Conservation (phyloP, 2,888 invertebrate genomes). For the Itoplectis maculator region DNA sequence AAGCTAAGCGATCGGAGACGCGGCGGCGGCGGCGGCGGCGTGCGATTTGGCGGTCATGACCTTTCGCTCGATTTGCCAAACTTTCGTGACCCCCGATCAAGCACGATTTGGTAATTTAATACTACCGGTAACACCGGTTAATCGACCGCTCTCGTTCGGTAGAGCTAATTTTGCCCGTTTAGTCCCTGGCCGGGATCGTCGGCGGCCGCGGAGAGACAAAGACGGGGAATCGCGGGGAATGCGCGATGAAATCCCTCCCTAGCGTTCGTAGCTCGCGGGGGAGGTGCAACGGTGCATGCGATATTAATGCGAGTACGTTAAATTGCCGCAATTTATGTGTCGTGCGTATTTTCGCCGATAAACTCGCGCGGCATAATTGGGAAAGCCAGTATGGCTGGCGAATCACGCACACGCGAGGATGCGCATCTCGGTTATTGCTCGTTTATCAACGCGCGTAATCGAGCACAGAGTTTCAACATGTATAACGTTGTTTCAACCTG, state of each 20-base stretch:
- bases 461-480: no score
- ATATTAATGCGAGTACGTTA: conserved; percentile 43
- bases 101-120: conserved; percentile 59
- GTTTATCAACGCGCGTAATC: neutral
- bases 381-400: neutral
- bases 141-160: conserved; percentile 48
- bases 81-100: conserved; percentile 51
- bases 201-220: conserved; percentile 5
- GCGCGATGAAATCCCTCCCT: conserved; percentile 34
- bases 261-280: neutral
- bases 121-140: conserved; percentile 47
- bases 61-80: conserved; percentile 36
- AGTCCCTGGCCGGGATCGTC: no score
- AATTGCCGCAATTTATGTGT: conserved; percentile 40
- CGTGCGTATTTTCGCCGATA: neutral
- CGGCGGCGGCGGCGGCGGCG: no score
- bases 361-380: neutral
- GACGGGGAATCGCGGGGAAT: conserved; percentile 30
- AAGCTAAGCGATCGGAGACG: no score
- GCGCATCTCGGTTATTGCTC: neutral
- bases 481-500: no score
- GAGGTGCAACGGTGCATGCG: conserved; percentile 41
- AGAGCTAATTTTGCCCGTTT: conserved; percentile 46
- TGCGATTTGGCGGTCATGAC: conserved; percentile 1
- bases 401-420: no score